Percentiles rank a stretch among this genome's conserved stretches.
These are phyloP conservation scores for Meganola albula DNA, from an alignment of 2,888 invertebrate genomes.

Conservation along the genomic window DNA sequence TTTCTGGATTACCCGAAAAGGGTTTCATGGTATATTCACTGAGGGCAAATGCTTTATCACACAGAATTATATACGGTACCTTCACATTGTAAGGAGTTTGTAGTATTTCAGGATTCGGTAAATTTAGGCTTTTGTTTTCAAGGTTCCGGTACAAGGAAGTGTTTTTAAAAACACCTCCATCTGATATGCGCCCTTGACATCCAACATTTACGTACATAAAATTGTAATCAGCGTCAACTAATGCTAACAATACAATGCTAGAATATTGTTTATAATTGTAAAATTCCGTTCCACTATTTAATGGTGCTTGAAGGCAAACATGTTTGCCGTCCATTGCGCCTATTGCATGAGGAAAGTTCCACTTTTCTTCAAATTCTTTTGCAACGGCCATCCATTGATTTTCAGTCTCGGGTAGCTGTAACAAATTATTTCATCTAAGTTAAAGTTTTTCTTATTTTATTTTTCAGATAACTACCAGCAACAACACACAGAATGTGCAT, in stretches of 20 bases:
- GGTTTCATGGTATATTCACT: slow-evolving; percentile 14
- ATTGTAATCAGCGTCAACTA: slow-evolving; percentile 8
- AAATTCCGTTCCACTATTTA: slow-evolving; percentile 1
- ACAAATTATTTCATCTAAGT: slow-evolving; percentile 2
- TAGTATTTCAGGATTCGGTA: slow-evolving; percentile 12
- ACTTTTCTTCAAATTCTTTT: slow-evolving; percentile 5
- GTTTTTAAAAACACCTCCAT: slow-evolving; percentile 10
- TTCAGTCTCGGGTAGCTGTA: slow-evolving; percentile 6
- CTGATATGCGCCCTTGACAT: slow-evolving; percentile 7
- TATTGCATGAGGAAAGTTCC: slow-evolving; percentile 4
- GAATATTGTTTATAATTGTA: slow-evolving; percentile 8
- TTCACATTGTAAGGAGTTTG: slow-evolving; percentile 9
- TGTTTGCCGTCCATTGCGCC: slow-evolving; percentile 7
- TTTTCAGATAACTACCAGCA: slow-evolving; percentile 4
- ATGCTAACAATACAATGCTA: slow-evolving; percentile 8
- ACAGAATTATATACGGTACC: slow-evolving; percentile 10
- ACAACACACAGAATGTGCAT: slow-evolving; percentile 7
- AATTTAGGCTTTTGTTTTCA: slow-evolving; percentile 11
- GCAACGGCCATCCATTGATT: slow-evolving; percentile 1
- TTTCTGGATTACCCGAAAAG: slow-evolving; percentile 11
- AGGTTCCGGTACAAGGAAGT: slow-evolving; percentile 4
- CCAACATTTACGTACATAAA: slow-evolving; percentile 10
- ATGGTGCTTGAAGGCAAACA: slow-evolving; percentile 5
- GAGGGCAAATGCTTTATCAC: slow-evolving; percentile 14
- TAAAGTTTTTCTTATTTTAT: slow-evolving; percentile 1